Conservation (phyloP, 1,140 invertebrate species). For the Contarinia nasturtii region DNA sequence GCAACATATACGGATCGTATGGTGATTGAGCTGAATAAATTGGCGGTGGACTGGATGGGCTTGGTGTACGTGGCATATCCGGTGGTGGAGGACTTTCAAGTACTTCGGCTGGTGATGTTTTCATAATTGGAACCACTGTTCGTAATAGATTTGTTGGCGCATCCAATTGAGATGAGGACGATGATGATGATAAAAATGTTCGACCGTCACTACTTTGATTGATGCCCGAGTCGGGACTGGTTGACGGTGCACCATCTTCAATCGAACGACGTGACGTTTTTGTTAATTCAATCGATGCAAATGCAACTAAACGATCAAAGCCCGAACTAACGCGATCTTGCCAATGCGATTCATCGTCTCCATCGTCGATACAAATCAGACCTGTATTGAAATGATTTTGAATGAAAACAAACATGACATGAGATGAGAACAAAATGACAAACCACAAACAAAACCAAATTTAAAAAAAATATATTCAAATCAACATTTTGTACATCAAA, state of each 20-base stretch:
- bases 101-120: slow-evolving; percentile 14
- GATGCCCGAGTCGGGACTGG: slow-evolving; percentile 48
- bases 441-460: too few relatives aligned
- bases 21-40: slow-evolving; percentile 7
- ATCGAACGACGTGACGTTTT: slow-evolving; percentile 52
- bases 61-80: slow-evolving; percentile 42
- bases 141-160: slow-evolving; percentile 20
- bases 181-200: slow-evolving; percentile 28
- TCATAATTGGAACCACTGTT: slow-evolving; percentile 15
- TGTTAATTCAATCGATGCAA: slow-evolving; percentile 65
- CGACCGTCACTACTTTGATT: slow-evolving; percentile 38
- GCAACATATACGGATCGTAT: slow-evolving; percentile 22
- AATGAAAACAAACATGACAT: too few relatives aligned
- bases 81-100: slow-evolving; percentile 29
- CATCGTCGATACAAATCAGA: slow-evolving; percentile 12
- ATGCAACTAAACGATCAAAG: slow-evolving; percentile 66
- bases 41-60: slow-evolving; percentile 36
- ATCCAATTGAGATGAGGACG: slow-evolving; percentile 19
- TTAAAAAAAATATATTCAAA: too few relatives aligned
- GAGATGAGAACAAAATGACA: too few relatives aligned
- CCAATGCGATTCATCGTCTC: slow-evolving; percentile 45
- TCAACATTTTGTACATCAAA: too few relatives aligned
- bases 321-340: slow-evolving; percentile 64
- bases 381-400: too few relatives aligned
- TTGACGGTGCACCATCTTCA: slow-evolving; percentile 32